Evolutionary conservation across 1,140 invertebrate genomes (phyloP).

Genomic region (Drosophila asahinai): DNA sequence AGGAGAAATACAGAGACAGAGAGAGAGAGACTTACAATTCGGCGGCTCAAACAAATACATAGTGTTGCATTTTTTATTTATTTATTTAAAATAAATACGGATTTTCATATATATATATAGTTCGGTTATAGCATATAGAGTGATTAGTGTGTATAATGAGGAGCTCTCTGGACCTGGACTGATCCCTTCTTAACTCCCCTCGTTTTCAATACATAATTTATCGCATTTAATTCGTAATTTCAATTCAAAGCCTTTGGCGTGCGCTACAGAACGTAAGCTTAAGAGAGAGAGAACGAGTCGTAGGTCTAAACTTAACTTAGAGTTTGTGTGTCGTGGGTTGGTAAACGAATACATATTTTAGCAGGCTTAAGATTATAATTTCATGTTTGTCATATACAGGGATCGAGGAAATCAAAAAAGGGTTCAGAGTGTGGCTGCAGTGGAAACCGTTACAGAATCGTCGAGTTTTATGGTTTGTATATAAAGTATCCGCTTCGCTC

Average conservation of each 20-base stretch:
- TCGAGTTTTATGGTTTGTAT: slow-evolving; percentile 26
- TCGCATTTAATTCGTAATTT: slow-evolving; percentile 35
- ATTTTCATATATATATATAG: slow-evolving; percentile 36
- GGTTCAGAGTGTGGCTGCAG: background rate
- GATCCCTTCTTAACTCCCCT: slow-evolving; percentile 32
- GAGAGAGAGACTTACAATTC: slow-evolving; percentile 39
- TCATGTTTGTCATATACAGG: slow-evolving; percentile 13
- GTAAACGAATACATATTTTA: slow-evolving; percentile 37
- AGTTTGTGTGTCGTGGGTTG: slow-evolving; percentile 51
- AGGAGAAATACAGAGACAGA: background rate
- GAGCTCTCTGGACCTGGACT: slow-evolving; percentile 43
- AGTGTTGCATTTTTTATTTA: slow-evolving; percentile 72
- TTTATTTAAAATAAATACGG: slow-evolving; percentile 78
- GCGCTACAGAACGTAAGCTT: slow-evolving; percentile 63
- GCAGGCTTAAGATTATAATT: slow-evolving; percentile 1
- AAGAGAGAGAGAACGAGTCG: slow-evolving; percentile 35
- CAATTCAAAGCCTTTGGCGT: slow-evolving; percentile 67
- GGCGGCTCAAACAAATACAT: slow-evolving; percentile 63
- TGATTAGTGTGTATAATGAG: slow-evolving; percentile 34
- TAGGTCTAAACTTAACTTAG: slow-evolving; percentile 61
- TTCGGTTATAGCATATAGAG: slow-evolving; percentile 47
- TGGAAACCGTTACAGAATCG: slow-evolving; percentile 35
- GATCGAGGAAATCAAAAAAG: background rate
- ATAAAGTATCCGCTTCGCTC: slow-evolving; percentile 28
- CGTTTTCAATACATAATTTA: slow-evolving; percentile 45